phyloP scores from a whole-genome alignment of 2,797 vertebrate genomes.

The Oryzias sinensis region DNA sequence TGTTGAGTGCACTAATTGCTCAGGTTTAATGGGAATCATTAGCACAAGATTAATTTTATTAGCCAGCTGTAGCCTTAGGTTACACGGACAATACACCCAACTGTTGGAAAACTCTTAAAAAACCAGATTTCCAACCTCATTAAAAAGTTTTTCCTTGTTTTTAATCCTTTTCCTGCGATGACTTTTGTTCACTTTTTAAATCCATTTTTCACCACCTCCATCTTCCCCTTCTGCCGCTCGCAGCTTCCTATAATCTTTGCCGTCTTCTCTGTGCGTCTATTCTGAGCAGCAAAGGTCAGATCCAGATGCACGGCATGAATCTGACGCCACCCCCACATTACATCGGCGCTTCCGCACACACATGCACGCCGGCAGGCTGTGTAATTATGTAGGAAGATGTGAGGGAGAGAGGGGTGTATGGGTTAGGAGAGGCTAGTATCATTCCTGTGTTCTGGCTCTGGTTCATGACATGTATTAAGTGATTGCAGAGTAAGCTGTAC shows the following conservation, averaged over 20 bases:
- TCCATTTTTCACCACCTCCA: neutral
- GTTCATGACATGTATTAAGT: slow-evolving; percentile 52
- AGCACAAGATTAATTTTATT: slow-evolving; percentile 75
- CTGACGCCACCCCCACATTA: slow-evolving; percentile 66
- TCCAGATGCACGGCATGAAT: slow-evolving; percentile 65
- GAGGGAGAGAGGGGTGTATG: slow-evolving; percentile 21
- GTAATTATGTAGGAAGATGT: slow-evolving; percentile 64
- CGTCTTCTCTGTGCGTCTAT: slow-evolving; percentile 51
- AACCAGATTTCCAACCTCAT: no score
- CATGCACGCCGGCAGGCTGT: slow-evolving; percentile 47
- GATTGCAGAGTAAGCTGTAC: slow-evolving; percentile 28
- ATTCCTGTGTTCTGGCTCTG: slow-evolving; percentile 28
- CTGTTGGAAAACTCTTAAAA: slow-evolving; percentile 4
- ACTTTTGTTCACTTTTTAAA: neutral
- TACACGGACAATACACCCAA: slow-evolving; percentile 15
- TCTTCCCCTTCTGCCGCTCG: slow-evolving; percentile 9
- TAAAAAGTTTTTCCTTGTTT: slow-evolving; percentile 1
- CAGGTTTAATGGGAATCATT: slow-evolving; percentile 67
- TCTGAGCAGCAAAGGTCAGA: slow-evolving; percentile 74
- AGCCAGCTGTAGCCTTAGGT: slow-evolving; percentile 55
- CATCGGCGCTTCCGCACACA: slow-evolving; percentile 24
- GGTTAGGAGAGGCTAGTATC: slow-evolving; percentile 44
- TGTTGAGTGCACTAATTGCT: slow-evolving; percentile 51
- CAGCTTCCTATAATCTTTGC: slow-evolving; percentile 25
- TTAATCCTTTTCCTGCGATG: neutral